Evolutionary conservation across 2,888 invertebrate genomes (phyloP).

Genomic region (Scaeva pyrastri): DNA sequence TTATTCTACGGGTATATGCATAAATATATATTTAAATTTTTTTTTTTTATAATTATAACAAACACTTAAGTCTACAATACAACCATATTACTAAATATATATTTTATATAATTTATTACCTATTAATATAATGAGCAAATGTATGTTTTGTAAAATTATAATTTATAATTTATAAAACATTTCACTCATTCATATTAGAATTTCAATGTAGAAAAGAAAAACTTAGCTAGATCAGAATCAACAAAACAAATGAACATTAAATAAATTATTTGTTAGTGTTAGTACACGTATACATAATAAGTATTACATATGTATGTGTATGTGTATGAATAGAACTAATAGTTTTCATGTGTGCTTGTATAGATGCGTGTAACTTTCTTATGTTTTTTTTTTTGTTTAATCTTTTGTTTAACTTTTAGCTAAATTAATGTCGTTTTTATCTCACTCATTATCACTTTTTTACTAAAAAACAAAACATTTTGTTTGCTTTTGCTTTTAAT

Average conservation of each 20-base stretch:
- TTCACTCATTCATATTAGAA: slow-evolving; percentile 62
- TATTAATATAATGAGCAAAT: slow-evolving; percentile 63
- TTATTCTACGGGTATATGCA: slow-evolving; percentile 73
- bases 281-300: slow-evolving; percentile 48
- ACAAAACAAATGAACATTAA: slow-evolving; percentile 24
- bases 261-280: slow-evolving; percentile 54
- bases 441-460: slow-evolving; percentile 83
- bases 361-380: slow-evolving; percentile 55
- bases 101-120: slow-evolving; percentile 73
- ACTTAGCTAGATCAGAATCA: slow-evolving; percentile 35
- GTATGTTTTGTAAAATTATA: slow-evolving; percentile 64
- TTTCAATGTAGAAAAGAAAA: slow-evolving; percentile 60
- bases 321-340: slow-evolving; percentile 58
- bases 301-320: slow-evolving; percentile 13
- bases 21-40: slow-evolving; percentile 69
- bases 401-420: slow-evolving; percentile 70
- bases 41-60: slow-evolving; percentile 67
- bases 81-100: slow-evolving; percentile 76
- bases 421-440: slow-evolving; percentile 82
- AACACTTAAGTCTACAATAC: slow-evolving; percentile 75
- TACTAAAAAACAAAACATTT: slow-evolving; percentile 63
- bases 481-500: slow-evolving; percentile 72
- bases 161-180: slow-evolving; percentile 49
- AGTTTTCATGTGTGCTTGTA: slow-evolving; percentile 70
- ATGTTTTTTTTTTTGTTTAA: slow-evolving; percentile 47